Evolutionary conservation across 92 coral and sea anemone genomes (phyloP).

Genomic region (Blastomussa wellsi): DNA sequence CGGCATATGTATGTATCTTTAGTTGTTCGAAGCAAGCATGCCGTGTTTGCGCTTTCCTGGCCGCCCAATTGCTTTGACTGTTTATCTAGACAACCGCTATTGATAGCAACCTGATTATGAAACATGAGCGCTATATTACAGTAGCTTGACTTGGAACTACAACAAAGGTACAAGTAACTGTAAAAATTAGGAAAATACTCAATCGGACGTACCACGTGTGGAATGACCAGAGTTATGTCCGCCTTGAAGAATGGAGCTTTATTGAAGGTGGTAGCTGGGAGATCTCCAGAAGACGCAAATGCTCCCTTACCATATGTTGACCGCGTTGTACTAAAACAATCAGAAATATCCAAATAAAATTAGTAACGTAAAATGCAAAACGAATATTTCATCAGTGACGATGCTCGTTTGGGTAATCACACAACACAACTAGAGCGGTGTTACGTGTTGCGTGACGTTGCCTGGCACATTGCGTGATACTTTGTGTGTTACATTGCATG

Average conservation of each 20-base stretch:
- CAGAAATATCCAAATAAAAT: background rate
- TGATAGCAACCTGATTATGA: too few species aligned
- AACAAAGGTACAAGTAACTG: background rate
- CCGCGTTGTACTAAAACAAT: constrained; percentile 51
- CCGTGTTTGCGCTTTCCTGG: too few species aligned
- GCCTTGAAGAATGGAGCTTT: constrained; percentile 89
- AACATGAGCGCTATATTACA: too few species aligned
- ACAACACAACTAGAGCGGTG: background rate
- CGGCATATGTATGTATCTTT: too few species aligned
- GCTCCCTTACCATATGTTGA: constrained; percentile 66
- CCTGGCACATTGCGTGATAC: too few species aligned
- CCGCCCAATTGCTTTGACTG: too few species aligned
- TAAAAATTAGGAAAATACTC: background rate
- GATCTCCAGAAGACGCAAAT: constrained; percentile 42
- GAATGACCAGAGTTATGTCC: constrained; percentile 79
- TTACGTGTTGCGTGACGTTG: background rate
- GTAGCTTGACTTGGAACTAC: too few species aligned
- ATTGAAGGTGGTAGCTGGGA: constrained; percentile 45
- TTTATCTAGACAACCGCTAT: too few species aligned
- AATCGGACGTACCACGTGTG: constrained; percentile 84
- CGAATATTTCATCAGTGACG: too few species aligned
- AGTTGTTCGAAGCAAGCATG: too few species aligned
- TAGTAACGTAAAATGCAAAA: background rate
- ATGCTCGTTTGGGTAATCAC: background rate
- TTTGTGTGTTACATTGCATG: too few species aligned